phyloP scores from a whole-genome alignment of 2,888 invertebrate species.

The Unio pictorum region DNA sequence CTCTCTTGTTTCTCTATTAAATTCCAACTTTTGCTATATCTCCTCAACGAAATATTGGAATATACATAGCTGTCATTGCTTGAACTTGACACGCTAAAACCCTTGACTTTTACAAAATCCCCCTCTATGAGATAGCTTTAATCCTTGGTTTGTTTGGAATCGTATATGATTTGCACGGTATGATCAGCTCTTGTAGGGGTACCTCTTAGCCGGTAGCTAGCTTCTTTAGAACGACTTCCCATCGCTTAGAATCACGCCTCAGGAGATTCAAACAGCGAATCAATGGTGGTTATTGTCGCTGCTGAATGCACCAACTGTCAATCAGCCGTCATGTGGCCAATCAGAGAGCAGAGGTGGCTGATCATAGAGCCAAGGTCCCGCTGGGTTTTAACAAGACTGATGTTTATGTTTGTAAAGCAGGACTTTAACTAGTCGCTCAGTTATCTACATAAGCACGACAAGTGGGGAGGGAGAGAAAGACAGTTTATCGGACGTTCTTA shows the following conservation, averaged over 20 bases:
- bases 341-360: constrained; percentile 28
- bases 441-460: constrained; percentile 5
- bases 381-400: constrained; percentile 37
- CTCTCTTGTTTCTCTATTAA: no score
- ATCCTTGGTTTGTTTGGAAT: no score
- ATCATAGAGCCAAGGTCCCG: constrained; percentile 33
- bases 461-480: constrained; percentile 8
- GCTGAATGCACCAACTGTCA: constrained; percentile 40
- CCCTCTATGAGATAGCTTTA: no score
- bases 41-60: no score
- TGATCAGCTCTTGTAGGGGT: no score
- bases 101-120: no score
- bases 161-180: no score
- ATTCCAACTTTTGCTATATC: no score
- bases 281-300: constrained; percentile 31
- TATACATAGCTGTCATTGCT: no score
- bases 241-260: constrained; percentile 15
- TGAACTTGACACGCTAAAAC: no score
- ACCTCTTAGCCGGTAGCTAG: no score
- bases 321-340: constrained; percentile 37
- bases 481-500: constrained; percentile 11
- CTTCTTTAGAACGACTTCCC: no score
- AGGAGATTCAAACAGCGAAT: constrained; percentile 26
- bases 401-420: constrained; percentile 41
- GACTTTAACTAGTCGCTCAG: constrained; percentile 33